Percentiles rank a stretch among this genome's conserved stretches.
Evolutionary conservation across 2,113 vertebrate genomes (phyloP).

Genomic region (Epinephelus lanceolatus): DNA sequence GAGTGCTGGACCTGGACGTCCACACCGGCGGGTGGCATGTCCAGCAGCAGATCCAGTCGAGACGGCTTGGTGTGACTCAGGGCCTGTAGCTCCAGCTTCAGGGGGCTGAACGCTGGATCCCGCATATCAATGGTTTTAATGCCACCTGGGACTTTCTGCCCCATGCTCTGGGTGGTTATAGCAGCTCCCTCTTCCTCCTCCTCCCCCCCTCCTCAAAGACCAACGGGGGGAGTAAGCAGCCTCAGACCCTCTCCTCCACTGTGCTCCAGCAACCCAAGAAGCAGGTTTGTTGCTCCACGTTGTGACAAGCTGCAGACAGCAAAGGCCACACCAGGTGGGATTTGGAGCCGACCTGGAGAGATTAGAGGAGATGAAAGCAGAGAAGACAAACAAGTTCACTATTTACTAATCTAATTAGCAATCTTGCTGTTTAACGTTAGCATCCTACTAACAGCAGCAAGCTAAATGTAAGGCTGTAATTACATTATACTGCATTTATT

Average conservation of each 20-base stretch:
- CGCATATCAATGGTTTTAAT: conserved; percentile 98
- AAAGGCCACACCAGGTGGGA: conserved; percentile 31
- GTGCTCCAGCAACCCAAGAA: conserved; percentile 49
- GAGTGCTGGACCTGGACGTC: conserved; percentile 93
- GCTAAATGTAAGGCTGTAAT: background rate
- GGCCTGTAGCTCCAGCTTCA: conserved; percentile 94
- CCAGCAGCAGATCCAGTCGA: conserved; percentile 94
- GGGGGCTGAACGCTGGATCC: conserved; percentile 92
- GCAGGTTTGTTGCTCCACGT: conserved; percentile 28
- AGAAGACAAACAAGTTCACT: conserved; percentile 24
- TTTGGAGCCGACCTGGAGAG: conserved; percentile 77
- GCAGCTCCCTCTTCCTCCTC: conserved; percentile 41
- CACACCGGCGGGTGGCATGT: conserved; percentile 90
- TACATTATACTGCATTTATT: background rate
- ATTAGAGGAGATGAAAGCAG: conserved; percentile 59
- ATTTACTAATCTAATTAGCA: conserved; percentile 1
- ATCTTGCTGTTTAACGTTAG: background rate
- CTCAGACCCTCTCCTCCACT: conserved; percentile 66
- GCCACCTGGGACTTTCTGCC: conserved; percentile 97
- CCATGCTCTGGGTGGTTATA: conserved; percentile 87
- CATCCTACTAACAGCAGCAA: background rate
- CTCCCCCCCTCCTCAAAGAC: conserved; percentile 66
- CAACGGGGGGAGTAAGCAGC: conserved; percentile 68
- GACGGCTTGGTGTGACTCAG: conserved; percentile 94
- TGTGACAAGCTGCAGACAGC: conserved; percentile 59